A percentile compares a stretch with the other conserved stretches of the same genome.
These are phyloP conservation scores for Chloroclysta siterata DNA, from an alignment of 2,888 invertebrate species.

Conservation along the genomic window DNA sequence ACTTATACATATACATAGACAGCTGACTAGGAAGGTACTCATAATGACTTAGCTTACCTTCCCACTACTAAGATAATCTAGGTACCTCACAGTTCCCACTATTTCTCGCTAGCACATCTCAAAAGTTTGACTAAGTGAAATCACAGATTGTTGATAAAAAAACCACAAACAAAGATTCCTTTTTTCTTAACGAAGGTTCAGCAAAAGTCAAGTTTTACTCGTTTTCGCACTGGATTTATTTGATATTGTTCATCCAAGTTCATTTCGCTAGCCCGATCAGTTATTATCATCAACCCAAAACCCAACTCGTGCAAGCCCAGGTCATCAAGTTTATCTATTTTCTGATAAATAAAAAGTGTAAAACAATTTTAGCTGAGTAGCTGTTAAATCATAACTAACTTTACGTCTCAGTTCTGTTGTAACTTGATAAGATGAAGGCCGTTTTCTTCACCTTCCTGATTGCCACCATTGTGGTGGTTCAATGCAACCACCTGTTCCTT, in stretches of 20 bases:
- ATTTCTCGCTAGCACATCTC: too few species aligned
- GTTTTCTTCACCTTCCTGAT: conserved; percentile 45
- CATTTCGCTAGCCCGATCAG: neutral
- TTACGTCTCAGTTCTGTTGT: neutral
- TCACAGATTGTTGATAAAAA: too few species aligned
- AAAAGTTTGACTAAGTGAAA: too few species aligned
- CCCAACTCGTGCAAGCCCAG: neutral
- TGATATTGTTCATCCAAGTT: neutral
- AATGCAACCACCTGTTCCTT: conserved; percentile 62
- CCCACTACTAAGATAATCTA: neutral
- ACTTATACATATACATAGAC: neutral
- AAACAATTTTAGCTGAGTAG: neutral
- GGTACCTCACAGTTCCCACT: too few species aligned
- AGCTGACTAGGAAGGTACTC: neutral
- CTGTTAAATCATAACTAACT: neutral
- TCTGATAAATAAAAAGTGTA: conserved; percentile 7
- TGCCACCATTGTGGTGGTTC: conserved; percentile 50
- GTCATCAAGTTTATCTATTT: conserved; percentile 18
- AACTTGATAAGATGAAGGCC: conserved; percentile 47
- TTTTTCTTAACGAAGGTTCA: too few species aligned
- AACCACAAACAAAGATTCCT: too few species aligned
- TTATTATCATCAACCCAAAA: neutral
- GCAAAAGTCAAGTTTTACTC: too few species aligned
- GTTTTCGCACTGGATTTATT: too few species aligned
- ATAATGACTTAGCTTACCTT: neutral